Base-by-base conservation (phyloP, 2,888 invertebrate genomes). In the Pyrrhosoma nymphula region DNA sequence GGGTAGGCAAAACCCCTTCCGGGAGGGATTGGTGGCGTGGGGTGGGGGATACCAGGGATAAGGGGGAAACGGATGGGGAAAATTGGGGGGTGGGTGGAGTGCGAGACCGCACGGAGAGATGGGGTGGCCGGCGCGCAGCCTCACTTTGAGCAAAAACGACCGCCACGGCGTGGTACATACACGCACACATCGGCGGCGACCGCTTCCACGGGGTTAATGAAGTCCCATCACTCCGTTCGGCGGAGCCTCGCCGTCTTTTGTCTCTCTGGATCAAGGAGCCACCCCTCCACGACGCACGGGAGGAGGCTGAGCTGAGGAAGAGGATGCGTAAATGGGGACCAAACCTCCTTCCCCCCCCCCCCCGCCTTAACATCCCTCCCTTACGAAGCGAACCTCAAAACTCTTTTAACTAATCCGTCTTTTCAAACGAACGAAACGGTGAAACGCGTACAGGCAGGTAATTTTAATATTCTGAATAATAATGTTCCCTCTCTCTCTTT, bases 151-250 rank as follows among this genome's bases (percentile, higher is more conserved):
- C 60, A 55, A 89, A 55, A 55, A 55, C 12, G 88, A 82, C 16
- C 82, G 0, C 35, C 30, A 35, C 69, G 69, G 69, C 23, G 60
- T n/a, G n/a, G n/a, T n/a, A n/a, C n/a, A n/a, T 8, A 20, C 16
- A 20, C 60, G 26, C 69, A 69, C 23, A 69, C 26, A 69, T n/a
- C n/a, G n/a, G n/a, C n/a, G n/a, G 56, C n/a, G 60, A 39, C 35
- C 60, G 91, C 63, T 91, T 60, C 69, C 93, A 47, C 82, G 12
- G 75, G 63, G 93, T 91, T 93, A 93, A 93, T 93, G 93, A 93
- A 93, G 93, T 93, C 93, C 93, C 93, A 35, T 93, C 69, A 69
- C 69, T 63, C 91, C 35, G 63, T 91, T 60, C 55, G 56, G 26
- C 89, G 89, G 69, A 20, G 69, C 39, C 63, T 10, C 91, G 91